phyloP scores from a whole-genome alignment of 2,797 vertebrate genomes.

The Mico argentatus region DNA sequence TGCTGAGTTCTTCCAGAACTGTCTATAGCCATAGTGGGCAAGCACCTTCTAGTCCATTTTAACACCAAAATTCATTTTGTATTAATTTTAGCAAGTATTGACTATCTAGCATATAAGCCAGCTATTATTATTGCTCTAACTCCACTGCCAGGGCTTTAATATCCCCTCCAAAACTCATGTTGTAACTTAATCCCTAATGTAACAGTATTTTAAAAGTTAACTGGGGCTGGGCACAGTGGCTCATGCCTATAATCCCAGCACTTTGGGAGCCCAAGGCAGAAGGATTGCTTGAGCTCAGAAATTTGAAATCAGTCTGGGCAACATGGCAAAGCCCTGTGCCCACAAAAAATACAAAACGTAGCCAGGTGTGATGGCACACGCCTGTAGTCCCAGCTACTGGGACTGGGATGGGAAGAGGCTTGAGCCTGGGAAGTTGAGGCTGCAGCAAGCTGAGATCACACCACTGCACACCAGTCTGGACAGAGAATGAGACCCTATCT shows the following conservation, averaged over 20 bases:
- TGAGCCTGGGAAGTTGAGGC: background rate
- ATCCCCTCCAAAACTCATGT: background rate
- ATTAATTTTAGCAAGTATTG: background rate
- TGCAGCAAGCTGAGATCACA: background rate
- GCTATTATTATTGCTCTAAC: background rate
- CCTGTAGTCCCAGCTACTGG: background rate
- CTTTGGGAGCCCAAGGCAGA: background rate
- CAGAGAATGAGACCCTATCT: background rate
- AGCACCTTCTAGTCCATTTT: background rate
- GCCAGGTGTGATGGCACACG: rapidly evolving
- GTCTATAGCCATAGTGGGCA: background rate
- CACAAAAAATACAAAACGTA: background rate
- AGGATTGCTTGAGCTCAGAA: background rate
- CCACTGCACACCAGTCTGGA: background rate
- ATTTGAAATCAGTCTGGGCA: background rate
- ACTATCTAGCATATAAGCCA: background rate
- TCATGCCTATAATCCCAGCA: background rate
- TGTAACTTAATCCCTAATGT: background rate
- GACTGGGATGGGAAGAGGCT: background rate
- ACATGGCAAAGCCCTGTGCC: background rate
- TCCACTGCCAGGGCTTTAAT: background rate
- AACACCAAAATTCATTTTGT: background rate
- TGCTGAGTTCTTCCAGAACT: conserved; percentile 1
- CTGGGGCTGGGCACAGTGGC: no score
- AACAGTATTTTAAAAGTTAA: background rate